Evolutionary conservation across 2,888 invertebrate species (phyloP), one percentile per base, ranked within the genome.

Genomic region (Caenorhabditis sp.): DNA sequence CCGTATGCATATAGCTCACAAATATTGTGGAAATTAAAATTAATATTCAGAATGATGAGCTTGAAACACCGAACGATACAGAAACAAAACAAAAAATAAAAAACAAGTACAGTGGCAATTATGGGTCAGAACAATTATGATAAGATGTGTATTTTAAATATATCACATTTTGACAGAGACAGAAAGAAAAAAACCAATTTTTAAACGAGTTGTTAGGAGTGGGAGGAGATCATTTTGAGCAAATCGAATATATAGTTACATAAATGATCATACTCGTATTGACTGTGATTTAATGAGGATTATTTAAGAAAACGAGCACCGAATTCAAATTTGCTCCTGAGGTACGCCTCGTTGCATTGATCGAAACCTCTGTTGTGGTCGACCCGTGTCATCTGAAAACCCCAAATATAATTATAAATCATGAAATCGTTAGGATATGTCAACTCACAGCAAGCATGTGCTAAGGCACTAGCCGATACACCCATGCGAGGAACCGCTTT

Each of bases 401-500:
- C 23, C 17, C 3, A 5, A 4, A 59, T 19, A 4, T 23, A 10
- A 60, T 49, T 60, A 8, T 24, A 17, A 49, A 23, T 8, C 55
- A 26, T 21, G 12, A 24, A 4, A 14, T 12, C 1, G 1, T 50
- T 14, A 10, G n/a, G n/a, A n/a, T n/a, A n/a, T n/a, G 5, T 59
- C 21, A 37, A 69, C 78, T 69, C 23, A 78, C 78, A 78, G 54
- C 71, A 69, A 59, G 59, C 62, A 36, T 79, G 77, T 24, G 63
- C 64, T 12, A 79, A 50, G 5, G 75, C 62, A 49, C 75, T 77
- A 31, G 79, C 81, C 21, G 81, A 79, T 23, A 81, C 66, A 12
- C 81, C 81, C 79, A 79, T 79, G 37, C 76, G 50, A 17, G 79
- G 79, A 37, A 80, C 75, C 1, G 68, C 51, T 49, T 77, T 74